phyloP scores from a whole-genome alignment of 1,140 invertebrate genomes.

The Theocolax elegans region DNA sequence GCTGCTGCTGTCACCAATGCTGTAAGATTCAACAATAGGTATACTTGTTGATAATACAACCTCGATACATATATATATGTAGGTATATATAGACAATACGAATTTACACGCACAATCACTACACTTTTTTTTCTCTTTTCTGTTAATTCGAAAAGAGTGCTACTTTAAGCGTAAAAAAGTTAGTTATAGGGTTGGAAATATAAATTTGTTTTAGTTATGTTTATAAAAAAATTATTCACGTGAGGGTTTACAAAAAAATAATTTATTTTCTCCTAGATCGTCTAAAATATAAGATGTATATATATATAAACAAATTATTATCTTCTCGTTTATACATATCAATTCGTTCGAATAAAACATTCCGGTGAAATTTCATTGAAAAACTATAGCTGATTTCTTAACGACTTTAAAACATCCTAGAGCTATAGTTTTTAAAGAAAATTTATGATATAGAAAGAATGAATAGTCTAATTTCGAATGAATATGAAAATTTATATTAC shows the following conservation, averaged over 20 bases:
- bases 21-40: constrained; percentile 52
- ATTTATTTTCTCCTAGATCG: constrained; percentile 2
- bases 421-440: neutral
- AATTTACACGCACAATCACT: neutral
- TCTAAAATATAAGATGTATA: neutral
- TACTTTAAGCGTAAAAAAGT: too few relatives aligned
- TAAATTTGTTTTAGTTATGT: too few relatives aligned
- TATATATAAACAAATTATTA: neutral
- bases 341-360: neutral
- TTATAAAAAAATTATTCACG: neutral
- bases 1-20: constrained; percentile 47
- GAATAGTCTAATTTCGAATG: too few relatives aligned
- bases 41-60: too few relatives aligned
- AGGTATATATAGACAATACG: neutral
- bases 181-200: too few relatives aligned
- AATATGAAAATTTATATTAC: neutral
- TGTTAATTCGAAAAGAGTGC: too few relatives aligned
- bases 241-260: constrained; percentile 5
- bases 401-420: neutral
- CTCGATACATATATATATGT: neutral
- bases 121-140: too few relatives aligned
- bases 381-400: neutral
- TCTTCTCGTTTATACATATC: neutral
- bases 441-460: neutral
- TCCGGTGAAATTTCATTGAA: neutral